Conservation (phyloP, 37 sponge, comb jelly and placozoan genomes). For the Mnemiopsis leidyi region DNA sequence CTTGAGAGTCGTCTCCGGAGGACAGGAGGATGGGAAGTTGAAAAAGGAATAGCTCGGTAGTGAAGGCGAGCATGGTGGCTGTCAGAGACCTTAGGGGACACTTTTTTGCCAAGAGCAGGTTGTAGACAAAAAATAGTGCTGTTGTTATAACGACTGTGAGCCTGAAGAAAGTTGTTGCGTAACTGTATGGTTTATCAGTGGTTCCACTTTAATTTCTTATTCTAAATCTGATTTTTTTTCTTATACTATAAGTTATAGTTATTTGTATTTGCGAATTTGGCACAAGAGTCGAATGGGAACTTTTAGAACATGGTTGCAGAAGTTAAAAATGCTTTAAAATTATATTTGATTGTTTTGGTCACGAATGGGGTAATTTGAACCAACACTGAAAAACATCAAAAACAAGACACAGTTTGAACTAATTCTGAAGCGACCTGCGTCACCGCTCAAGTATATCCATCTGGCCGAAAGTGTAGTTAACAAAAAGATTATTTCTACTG, state of each 20-base stretch:
- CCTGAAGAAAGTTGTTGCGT: no score
- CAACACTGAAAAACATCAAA: no score
- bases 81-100: background rate
- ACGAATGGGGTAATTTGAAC: background rate
- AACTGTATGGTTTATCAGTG: no score
- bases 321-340: no score
- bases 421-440: background rate
- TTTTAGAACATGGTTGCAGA: background rate
- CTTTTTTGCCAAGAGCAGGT: background rate
- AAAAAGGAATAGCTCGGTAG: background rate
- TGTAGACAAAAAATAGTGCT: background rate
- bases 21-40: background rate
- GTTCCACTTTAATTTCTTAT: no score
- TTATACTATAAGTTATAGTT: no score
- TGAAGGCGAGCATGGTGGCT: constrained; percentile 6
- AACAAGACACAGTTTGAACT: no score
- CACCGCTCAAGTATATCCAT: background rate
- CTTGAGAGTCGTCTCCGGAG: background rate
- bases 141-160: constrained; percentile 10
- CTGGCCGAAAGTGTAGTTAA: no score
- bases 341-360: no score
- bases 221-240: no score
- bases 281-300: background rate
- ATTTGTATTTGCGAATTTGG: no score
- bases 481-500: no score